Evolutionary conservation across 2,113 vertebrate genomes (phyloP), one percentile per base, ranked within the genome.

Genomic region (Agapornis roseicollis): DNA sequence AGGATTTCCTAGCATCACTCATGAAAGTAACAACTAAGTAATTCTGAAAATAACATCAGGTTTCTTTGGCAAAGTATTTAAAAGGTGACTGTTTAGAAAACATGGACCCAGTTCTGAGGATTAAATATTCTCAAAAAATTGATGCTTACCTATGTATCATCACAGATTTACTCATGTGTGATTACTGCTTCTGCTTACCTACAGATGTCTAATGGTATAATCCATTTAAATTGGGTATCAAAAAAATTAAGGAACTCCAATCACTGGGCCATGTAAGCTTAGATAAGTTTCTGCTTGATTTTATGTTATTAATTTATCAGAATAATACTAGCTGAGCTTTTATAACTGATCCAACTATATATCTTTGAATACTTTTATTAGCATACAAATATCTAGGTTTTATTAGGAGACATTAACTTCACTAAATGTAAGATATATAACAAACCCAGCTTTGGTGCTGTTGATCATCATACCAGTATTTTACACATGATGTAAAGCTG

Each of bases 391-490:
- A 72, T 83, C 6, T 39, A 72, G 55, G 33, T 82, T 86, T 97
- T 88, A 94, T 92, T 73, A 39, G 28, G 68, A 95, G 64, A 79
- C 64, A 53, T 90, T 96, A 92, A 70, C 82, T 93, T 97, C 84
- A 76, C 94, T 91, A 78, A 92, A 80, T 89, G 85, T 93, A 85
- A 74, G 74, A 53, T 95, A 73, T 93, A 87, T 74, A 86, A 89
- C 88, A 98, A 95, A 94, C 93, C 83, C 94, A 96, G 61, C 50
- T 92, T 90, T 90, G 55, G 85, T 61, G 53, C 71, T 85, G 89
- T 84, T 96, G 93, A 96, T 97, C 93, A 70, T 94, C 31, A 11
- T 85, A 58, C 50, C 77, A 81, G 64, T 94, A 95, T 95, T 97
- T 89, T 66, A 74, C 85, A 80, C 35, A 25, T 78, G 81, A 84